Evolutionary conservation across 2,888 invertebrate species (phyloP).

Genomic region (Tipula vernalis): DNA sequence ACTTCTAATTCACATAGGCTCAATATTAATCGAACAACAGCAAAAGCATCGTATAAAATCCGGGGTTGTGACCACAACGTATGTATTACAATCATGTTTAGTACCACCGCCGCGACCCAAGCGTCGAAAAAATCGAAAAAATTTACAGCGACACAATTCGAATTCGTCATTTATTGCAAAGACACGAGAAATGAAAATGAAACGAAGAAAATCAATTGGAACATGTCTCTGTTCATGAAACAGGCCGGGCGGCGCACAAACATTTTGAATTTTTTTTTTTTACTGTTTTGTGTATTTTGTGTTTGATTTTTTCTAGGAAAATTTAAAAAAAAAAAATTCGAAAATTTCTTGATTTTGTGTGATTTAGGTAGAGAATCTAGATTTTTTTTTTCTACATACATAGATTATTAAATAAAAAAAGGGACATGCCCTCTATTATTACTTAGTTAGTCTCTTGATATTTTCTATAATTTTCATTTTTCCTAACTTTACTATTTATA

Average conservation of each 20-base stretch:
- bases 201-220: conserved; percentile 11
- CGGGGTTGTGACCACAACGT: conserved; percentile 26
- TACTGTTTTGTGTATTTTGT: background rate
- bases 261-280: background rate
- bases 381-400: background rate
- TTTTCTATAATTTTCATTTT: conserved; percentile 4
- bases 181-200: conserved; percentile 12
- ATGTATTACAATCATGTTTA: conserved; percentile 32
- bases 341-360: background rate
- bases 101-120: conserved; percentile 31
- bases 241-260: background rate
- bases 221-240: conserved; percentile 11
- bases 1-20: background rate
- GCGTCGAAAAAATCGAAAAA: conserved; percentile 21
- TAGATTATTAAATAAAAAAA: background rate
- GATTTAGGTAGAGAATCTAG: conserved; percentile 4
- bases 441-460: background rate
- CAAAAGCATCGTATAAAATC: background rate
- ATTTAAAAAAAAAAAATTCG: background rate
- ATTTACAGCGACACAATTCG: background rate
- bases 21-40: conserved; percentile 8
- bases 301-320: background rate
- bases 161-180: conserved; percentile 8
- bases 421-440: background rate
- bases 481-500: background rate